Base-by-base conservation (phyloP, 2,797 vertebrate species). In the Rhinella marina region DNA sequence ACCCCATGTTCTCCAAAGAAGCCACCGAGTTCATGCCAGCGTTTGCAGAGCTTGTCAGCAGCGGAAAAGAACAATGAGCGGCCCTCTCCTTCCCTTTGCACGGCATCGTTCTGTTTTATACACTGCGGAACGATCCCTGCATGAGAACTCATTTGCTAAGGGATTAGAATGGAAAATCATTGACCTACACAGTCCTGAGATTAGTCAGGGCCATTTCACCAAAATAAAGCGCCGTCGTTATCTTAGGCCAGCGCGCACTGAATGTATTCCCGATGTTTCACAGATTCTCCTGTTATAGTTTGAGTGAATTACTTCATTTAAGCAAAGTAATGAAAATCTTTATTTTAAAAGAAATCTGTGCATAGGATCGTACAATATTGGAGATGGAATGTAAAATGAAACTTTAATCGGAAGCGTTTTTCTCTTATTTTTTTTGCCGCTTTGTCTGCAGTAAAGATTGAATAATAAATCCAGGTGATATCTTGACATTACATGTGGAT, bases 391-490 rank as follows among this genome's bases (percentile, higher is more conserved):
- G 57, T 68, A 79, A 87, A 80, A 79, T 84, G 23, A 78, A 79
- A 68, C 70, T 41, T 77, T 68, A 83, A 79, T 84, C 62, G 59
- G 11, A 48, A 88, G 59, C 50, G 12, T 62, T 81, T 82, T n/a
- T 62, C 32, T 41, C 7, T 62, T n/a, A n/a, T 0, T 54, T 54
- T 62, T 62, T 72, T 70, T 73, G 54, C 75, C 14, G 27, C 25
- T 72, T 61, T 29, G 25, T 25, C 57, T 70, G 64, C 72, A 10
- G n/a, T n/a, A n/a, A 61, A 70, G 52, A 41, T 62, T 80, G 76
- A 78, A 81, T 81, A 61, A 85, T 88, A 81, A 73, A 88, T 59
- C 62, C 61, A 84, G 81, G 52, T 88, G 81, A 84, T 79, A 54
- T 56, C 62, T 84, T 80, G 87, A 80, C 87, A 85, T 88, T 88